Percentiles rank a stretch among this genome's conserved stretches.
These are phyloP conservation scores for Bos taurus DNA, from an alignment of 2,113 vertebrate species.

Conservation along the genomic window DNA sequence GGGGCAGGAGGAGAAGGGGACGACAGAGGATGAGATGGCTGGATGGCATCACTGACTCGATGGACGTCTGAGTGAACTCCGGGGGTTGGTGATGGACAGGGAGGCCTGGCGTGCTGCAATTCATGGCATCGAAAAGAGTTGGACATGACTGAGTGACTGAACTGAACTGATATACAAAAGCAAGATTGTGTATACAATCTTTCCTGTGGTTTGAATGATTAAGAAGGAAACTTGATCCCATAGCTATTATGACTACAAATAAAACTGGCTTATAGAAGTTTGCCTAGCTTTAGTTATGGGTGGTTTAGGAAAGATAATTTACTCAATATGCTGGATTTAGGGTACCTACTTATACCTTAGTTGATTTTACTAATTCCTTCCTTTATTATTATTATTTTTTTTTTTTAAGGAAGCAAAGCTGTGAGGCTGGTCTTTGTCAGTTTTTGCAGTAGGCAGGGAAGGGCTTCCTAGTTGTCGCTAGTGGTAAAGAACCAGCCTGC, in stretches of 20 bases:
- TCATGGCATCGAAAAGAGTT: too few species aligned
- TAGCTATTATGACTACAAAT: not conserved
- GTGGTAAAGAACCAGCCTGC: not conserved
- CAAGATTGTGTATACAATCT: not conserved
- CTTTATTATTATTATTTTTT: not conserved
- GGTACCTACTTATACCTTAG: not conserved
- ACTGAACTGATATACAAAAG: not conserved
- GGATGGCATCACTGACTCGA: too few species aligned
- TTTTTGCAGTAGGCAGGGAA: not conserved
- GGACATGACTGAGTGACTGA: too few species aligned
- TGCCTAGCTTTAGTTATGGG: not conserved
- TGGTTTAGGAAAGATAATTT: not conserved
- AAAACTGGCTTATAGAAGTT: not conserved
- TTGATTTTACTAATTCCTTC: not conserved
- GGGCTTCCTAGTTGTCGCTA: not conserved
- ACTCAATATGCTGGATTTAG: not conserved
- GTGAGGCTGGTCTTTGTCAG: not conserved
- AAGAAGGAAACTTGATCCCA: not conserved
- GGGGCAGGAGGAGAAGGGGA: too few species aligned
- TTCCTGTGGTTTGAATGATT: constrained; percentile 23
- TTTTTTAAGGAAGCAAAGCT: not conserved
- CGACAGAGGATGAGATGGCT: too few species aligned
- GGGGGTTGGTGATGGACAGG: too few species aligned
- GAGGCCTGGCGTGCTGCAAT: too few species aligned
- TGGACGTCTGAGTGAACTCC: too few species aligned